Evolutionary conservation across 1,140 invertebrate species (phyloP), one percentile per base, ranked within the genome.

Genomic region (Phortica variegata): DNA sequence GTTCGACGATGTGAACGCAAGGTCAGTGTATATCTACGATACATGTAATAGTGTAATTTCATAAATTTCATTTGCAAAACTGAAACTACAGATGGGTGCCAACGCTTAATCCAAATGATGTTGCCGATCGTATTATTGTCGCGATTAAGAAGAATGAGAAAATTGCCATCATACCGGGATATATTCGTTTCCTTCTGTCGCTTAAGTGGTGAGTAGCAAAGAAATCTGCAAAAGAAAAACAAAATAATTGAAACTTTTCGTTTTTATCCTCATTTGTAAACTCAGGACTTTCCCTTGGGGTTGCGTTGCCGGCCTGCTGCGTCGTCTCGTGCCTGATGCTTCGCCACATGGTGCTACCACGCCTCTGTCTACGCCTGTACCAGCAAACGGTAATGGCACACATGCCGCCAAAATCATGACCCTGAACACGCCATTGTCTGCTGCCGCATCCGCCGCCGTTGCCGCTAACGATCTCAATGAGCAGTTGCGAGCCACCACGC

Each of bases 1-100:
- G 93, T 97, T 98, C 61, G 87, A 89, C 17, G 88, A 93, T 51
- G 89, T 93, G 18, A 80, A 87, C 62, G 85, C 90, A 52, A 88
- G 87, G 90, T 92, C 77, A 80, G 77, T 52, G 41, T 7, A 29
- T 32, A 45, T 29, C 6, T 7, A 6, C 12, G 12, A 29, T 29
- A 29, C 26, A 29, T 29, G 49, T 60, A 54, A 61, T 60, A 48
- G 43, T 45, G 61, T 49, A 53, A 55, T 36, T 61, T 46, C 31
- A 34, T 60, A 16, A 41, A 41, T 45, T 40, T 50, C 36, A 49
- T 60, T 34, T 60, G 13, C 8, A 16, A n/a, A n/a, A n/a, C n/a
- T n/a, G n/a, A n/a, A n/a, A n/a, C n/a, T n/a, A n/a, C 75, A 89
- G 86, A 76, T 83, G 93, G 48, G 78, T 96, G 40, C 88, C 92